Evolutionary conservation across 2,888 invertebrate genomes (phyloP), one percentile per base, ranked within the genome.

Genomic region (Lasioglossum zephyrum): DNA sequence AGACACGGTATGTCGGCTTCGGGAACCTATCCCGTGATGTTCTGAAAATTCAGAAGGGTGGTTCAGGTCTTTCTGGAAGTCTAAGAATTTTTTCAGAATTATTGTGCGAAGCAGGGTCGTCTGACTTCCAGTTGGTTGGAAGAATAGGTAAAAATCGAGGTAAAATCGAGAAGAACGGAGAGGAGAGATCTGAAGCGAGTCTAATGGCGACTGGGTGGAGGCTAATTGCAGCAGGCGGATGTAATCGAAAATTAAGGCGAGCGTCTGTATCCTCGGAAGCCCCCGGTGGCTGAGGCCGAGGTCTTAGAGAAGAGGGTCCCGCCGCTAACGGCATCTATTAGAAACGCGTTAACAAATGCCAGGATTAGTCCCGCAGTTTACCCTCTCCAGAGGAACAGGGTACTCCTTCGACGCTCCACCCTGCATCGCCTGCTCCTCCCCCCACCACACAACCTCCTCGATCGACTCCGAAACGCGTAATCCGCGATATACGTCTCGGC

Each of bases 261-360:
- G 73, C 87, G 89, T 80, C 73, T 83, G 88, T 82, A 88, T 91
- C 85, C 90, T 53, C 82, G 85, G 80, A 85, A 84, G 87, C 84
- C 84, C 73, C 74, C 85, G 66, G 81, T 81, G 84, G 85, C 73
- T 84, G 77, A n/a, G 69, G 84, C 63, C 63, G 87, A 78, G 86
- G 70, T 70, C 70, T 70, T 74, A 13, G 70, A 78, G 86, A 88
- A 86, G 60, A 49, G 73, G 31, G 44, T 41, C n/a, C 70, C 39
- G 44, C 44, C 41, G 88, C 88, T 85, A 84, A 80, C 88, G 85
- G 89, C 92, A 89, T 93, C 93, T 92, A 93, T 93, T 93, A 93
- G 93, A 92, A 94, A 93, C 93, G 93, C 93, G 94, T 93, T 93
- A 94, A 94, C 93, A 93, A 93, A 93, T 93, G 93, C 92, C 90